Evolutionary conservation across 2,113 vertebrate species (phyloP).

Genomic region (Spheniscus mendiculus): DNA sequence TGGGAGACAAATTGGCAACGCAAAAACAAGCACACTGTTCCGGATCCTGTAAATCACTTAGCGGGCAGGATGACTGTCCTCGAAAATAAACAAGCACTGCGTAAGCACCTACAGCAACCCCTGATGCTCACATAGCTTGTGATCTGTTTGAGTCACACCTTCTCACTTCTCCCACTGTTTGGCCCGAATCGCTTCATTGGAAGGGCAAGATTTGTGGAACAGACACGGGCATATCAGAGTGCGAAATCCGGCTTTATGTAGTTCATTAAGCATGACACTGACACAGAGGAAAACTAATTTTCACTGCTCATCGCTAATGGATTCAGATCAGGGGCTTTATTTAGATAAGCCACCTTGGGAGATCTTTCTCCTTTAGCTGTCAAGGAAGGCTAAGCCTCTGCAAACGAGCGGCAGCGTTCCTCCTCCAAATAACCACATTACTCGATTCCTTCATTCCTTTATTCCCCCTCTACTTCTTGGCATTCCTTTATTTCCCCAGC

Average conservation of each 20-base stretch:
- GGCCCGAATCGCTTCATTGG: background rate
- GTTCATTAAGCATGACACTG: background rate
- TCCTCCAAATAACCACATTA: background rate
- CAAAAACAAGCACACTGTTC: rapidly evolving
- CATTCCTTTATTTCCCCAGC: background rate
- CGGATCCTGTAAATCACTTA: background rate
- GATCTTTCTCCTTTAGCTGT: background rate
- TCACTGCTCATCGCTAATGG: background rate
- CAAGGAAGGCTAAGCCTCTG: background rate
- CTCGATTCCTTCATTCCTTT: background rate
- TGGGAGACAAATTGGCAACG: background rate
- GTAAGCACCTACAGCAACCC: rapidly evolving
- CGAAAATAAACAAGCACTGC: rapidly evolving
- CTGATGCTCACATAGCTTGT: rapidly evolving
- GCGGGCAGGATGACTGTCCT: background rate
- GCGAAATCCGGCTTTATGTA: background rate
- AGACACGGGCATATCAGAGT: rapidly evolving
- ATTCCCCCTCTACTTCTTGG: background rate
- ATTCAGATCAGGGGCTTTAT: background rate
- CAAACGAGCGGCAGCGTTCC: rapidly evolving
- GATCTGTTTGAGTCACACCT: background rate
- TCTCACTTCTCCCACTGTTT: background rate
- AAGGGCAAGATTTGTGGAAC: rapidly evolving
- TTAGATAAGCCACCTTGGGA: background rate
- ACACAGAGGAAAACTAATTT: background rate